Base-by-base conservation (phyloP, 2,797 vertebrate species). In the Fundulus diaphanus region DNA sequence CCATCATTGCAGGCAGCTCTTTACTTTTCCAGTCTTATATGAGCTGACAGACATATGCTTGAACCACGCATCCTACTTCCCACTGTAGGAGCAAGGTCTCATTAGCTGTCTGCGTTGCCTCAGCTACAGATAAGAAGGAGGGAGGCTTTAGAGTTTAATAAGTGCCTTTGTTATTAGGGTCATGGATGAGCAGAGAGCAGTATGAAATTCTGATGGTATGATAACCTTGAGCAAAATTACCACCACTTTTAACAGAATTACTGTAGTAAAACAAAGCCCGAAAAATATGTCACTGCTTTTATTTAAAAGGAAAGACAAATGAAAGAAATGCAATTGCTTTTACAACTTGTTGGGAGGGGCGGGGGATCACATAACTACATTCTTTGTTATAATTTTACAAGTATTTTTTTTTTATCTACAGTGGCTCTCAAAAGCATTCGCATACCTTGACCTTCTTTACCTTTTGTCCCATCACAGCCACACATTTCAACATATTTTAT, bases 1-100 rank as follows among this genome's bases (percentile, higher is more conserved):
- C 81, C 66, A 81, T 79, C 81, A 78, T 48, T 68, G 63, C 77
- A 77, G 73, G 56, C 54, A 80, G 73, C 77, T 61, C 4, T 73
- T 82, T 78, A 52, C 33, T 35, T 51, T 24, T 65, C 78, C 77
- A 83, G 40, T 84, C 82, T 71, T 0, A 46, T 68, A 74, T 84
- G 76, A 49, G 68, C 44, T 70, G 48, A 35, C 46, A 73, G 83
- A 78, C 72, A 72, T 78, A 69, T 70, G 71, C 52, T 74, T 42
- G 31, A 63, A 31, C 66, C 22, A 20, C 57, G 44, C 1, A 3
- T 48, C 42, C 77, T 33, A 16, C 74, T 79, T 76, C 72, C 74
- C 76, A 79, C 63, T 42, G 40, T 44, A 80, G 29, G 37, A 49
- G 31, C 5, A 13, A 24, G 63, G 63, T 16, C 63, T 66, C 63